Evolutionary conservation across 2,797 vertebrate genomes (phyloP).

Genomic region (Hozukius guyotensis): DNA sequence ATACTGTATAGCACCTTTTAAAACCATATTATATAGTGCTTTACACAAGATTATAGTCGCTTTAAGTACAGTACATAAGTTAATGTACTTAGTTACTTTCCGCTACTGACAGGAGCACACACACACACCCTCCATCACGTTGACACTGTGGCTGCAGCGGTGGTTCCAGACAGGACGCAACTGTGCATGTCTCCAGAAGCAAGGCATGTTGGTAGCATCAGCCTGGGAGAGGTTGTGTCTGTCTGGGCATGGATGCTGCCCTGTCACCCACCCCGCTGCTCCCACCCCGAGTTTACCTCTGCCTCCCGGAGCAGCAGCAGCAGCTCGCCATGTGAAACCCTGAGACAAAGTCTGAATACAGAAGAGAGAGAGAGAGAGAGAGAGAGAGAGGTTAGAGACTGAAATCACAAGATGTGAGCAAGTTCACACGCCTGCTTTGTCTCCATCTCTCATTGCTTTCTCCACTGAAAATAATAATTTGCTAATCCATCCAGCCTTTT

Average conservation of each 20-base stretch:
- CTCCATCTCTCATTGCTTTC: not conserved
- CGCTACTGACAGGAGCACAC: not conserved
- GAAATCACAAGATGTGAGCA: not conserved
- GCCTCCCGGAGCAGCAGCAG: slow-evolving; percentile 40
- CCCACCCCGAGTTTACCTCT: slow-evolving; percentile 27
- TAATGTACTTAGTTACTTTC: not conserved
- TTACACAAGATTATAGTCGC: not conserved
- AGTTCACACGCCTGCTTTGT: slow-evolving; percentile 4
- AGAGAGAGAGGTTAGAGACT: not conserved
- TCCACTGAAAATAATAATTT: slow-evolving; percentile 25
- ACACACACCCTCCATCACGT: slow-evolving; percentile 8
- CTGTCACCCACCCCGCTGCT: slow-evolving; percentile 66
- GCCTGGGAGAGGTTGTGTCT: slow-evolving; percentile 63
- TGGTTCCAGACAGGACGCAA: slow-evolving; percentile 48
- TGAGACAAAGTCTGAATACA: slow-evolving; percentile 52
- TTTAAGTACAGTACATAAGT: not conserved
- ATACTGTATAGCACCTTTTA: not conserved
- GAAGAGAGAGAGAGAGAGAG: slow-evolving; percentile 16
- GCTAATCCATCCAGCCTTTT: slow-evolving; percentile 15
- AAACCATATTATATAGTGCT: not conserved
- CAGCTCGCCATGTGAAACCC: slow-evolving; percentile 29
- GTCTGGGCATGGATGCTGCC: slow-evolving; percentile 60
- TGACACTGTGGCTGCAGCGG: slow-evolving; percentile 31
- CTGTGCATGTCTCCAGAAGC: slow-evolving; percentile 54
- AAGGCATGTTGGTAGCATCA: slow-evolving; percentile 30